Evolutionary conservation across 1,140 invertebrate species (phyloP), one percentile per base, ranked within the genome.

Genomic region (Caenorhabditis remanei): DNA sequence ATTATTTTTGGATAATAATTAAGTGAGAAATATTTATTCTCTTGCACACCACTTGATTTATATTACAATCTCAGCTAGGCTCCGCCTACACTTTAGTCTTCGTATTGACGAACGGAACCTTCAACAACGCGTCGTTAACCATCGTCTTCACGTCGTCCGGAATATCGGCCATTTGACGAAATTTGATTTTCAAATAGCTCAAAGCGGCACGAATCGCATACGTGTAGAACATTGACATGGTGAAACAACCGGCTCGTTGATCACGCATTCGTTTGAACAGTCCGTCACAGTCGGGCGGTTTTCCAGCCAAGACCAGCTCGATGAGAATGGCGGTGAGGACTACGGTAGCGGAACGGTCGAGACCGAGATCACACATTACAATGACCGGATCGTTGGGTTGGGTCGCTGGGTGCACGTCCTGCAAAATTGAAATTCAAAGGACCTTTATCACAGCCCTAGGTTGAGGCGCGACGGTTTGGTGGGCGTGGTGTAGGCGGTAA

Each of bases 321-420:
- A 71, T 71, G 65, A 71, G 65, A 32, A 71, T 71, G 19, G 65
- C n/a, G 65, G 65, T 71, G 65, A 71, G 65, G 65, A 71, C 65
- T 43, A 71, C 65, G 65, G 65, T 48, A 48, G 65, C 65, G 41
- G 65, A 71, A 71, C 65, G 65, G 19, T 71, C 65, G 16, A 71
- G 41, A 8, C 65, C 65, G 6, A 71, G n/a, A 71, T 71, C 65
- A 21, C 65, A 71, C 41, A 71, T 46, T 5, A 71, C 65, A 14
- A 71, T 41, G 14, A 71, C 41, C 0, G 65, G 65, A 71, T 71
- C 65, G 11, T 24, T 32, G 16, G 65, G 41, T 71, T 71, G 21
- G n/a, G 41, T 46, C 7, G 21, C 61, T 1, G 65, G 65, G 14
- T 19, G 11, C 41, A 71, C 21, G 24, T 63, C 61, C 61, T 63